These are phyloP conservation scores for Palythoa heliodiscus DNA, from an alignment of 92 coral and sea anemone species.

Conservation along the genomic window DNA sequence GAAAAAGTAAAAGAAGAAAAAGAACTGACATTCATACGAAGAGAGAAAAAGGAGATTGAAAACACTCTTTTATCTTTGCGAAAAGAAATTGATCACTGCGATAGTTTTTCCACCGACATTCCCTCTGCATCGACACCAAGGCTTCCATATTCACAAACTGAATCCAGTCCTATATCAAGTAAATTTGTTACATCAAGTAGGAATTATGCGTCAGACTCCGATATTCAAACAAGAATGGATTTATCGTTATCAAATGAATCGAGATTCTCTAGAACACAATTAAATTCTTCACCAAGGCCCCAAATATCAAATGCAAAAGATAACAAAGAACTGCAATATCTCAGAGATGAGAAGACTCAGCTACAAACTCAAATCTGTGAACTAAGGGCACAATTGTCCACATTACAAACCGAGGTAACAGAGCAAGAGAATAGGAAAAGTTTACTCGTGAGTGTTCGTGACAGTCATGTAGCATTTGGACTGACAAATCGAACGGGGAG, in stretches of 20 bases:
- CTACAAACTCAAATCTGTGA: constrained; percentile 78
- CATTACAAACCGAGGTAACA: constrained; percentile 74
- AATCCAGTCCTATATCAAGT: background rate
- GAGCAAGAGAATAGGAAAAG: constrained; percentile 78
- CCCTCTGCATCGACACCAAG: constrained; percentile 29
- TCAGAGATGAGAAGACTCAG: constrained; percentile 68
- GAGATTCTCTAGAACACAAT: background rate
- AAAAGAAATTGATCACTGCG: constrained; percentile 41
- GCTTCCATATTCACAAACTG: constrained; percentile 10
- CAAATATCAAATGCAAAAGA: constrained; percentile 30
- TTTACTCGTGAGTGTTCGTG: constrained; percentile 61
- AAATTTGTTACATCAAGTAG: background rate
- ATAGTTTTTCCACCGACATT: constrained; percentile 28
- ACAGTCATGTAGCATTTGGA: constrained; percentile 28
- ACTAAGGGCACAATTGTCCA: constrained; percentile 68
- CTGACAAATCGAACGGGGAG: constrained; percentile 22
- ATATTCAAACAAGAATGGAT: background rate
- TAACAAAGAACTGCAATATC: constrained; percentile 54
- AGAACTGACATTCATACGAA: constrained; percentile 64
- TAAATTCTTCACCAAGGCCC: constrained; percentile 22
- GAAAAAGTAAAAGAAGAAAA: constrained; percentile 47
- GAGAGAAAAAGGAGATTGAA: constrained; percentile 67
- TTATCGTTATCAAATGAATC: constrained; percentile 19
- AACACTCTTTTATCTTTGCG: constrained; percentile 56
- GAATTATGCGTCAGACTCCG: background rate